A percentile compares a stretch with the other conserved stretches of the same genome.
Conservation (phyloP, 2,113 vertebrate genomes). For the Thalassarche chlororhynchos region DNA sequence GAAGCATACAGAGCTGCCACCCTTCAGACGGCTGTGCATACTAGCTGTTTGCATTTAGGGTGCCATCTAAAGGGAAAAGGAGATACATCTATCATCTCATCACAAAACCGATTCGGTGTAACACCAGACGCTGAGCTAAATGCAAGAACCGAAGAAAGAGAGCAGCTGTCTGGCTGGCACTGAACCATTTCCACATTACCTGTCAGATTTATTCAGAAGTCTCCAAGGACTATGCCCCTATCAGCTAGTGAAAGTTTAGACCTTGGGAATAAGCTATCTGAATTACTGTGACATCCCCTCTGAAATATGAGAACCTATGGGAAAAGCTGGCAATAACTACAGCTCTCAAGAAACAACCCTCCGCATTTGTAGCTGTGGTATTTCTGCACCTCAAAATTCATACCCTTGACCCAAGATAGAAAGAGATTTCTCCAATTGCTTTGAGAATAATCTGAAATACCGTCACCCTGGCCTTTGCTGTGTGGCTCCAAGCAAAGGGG, state of each 20-base stretch:
- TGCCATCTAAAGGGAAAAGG: background rate
- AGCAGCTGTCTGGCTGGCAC: background rate
- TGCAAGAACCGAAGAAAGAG: background rate
- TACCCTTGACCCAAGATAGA: background rate
- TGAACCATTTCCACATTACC: background rate
- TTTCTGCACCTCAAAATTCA: background rate
- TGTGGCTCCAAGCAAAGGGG: background rate
- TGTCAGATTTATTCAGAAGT: background rate
- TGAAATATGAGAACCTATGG: background rate
- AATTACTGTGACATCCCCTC: background rate
- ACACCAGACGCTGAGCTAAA: background rate
- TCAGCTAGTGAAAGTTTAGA: constrained; percentile 4
- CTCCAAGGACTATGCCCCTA: background rate
- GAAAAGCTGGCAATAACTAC: background rate
- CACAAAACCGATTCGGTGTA: background rate
- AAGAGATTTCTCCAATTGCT: background rate
- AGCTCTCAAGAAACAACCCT: background rate
- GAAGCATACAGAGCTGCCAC: background rate
- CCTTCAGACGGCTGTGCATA: background rate
- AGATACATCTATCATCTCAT: background rate
- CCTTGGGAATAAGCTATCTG: background rate
- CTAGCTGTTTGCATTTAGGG: background rate
- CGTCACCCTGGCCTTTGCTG: background rate
- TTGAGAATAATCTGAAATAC: background rate
- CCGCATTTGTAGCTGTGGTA: background rate